Conservation (phyloP, 2,113 vertebrate species). For the Oceanodroma tethys region DNA sequence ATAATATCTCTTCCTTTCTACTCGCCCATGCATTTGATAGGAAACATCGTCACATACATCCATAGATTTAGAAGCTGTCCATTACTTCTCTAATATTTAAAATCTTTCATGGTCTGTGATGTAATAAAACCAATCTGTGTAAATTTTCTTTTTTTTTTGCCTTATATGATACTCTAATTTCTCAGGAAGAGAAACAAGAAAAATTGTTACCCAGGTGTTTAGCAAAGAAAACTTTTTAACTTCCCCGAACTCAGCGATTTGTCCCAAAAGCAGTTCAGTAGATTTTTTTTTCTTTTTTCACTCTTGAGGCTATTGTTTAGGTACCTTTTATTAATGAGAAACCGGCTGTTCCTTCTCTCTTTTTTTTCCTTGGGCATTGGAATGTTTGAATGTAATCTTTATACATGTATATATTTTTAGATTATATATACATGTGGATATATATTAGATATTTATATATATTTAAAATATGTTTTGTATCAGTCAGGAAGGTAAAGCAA, state of each 20-base stretch:
- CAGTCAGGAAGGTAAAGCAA: not conserved
- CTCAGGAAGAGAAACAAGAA: not conserved
- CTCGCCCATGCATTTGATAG: not conserved
- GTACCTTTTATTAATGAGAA: not conserved
- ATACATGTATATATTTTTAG: not conserved
- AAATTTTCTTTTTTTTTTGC: not conserved
- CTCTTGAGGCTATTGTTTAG: not conserved
- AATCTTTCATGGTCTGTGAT: not conserved
- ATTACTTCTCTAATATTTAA: not conserved
- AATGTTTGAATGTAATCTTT: not conserved
- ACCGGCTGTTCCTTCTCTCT: not conserved
- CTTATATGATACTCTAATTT: not conserved
- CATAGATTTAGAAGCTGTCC: not conserved
- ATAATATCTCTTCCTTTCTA: not conserved
- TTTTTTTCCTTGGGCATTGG: not conserved
- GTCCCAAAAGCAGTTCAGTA: not conserved
- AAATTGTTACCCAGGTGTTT: not conserved
- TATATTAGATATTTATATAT: not conserved
- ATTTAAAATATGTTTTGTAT: not conserved
- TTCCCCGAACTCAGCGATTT: not conserved
- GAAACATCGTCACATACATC: not conserved
- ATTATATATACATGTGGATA: not conserved
- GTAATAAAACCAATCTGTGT: not conserved
- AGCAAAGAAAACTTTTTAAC: not conserved
- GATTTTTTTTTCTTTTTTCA: not conserved